Percentiles rank a stretch among this genome's conserved stretches.
Conservation (phyloP, 23 tunicate genomes). For the Halocynthia roretzi region DNA sequence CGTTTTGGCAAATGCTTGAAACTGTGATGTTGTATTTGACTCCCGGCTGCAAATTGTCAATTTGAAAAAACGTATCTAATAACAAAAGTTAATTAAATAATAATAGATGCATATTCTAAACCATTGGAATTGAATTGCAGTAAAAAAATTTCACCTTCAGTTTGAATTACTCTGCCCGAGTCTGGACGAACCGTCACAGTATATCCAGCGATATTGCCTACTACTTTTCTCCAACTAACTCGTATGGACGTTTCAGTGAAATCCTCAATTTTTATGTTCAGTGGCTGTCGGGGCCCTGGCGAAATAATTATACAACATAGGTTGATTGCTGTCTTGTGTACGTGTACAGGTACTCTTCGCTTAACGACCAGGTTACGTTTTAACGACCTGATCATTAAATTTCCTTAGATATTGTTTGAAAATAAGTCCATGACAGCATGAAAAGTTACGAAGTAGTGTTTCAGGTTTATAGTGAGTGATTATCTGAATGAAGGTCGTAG, state of each 20-base stretch:
- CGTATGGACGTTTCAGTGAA: constrained; percentile 30
- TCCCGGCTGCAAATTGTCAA: constrained; percentile 41
- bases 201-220: neutral
- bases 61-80: constrained; percentile 1
- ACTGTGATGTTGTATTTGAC: constrained; percentile 30
- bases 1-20: constrained; percentile 16
- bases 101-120: too few relatives aligned
- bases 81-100: too few relatives aligned
- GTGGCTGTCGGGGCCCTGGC: neutral
- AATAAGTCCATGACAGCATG: too few relatives aligned
- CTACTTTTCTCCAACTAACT: constrained; percentile 15
- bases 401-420: neutral
- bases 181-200: neutral
- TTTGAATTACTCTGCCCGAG: neutral
- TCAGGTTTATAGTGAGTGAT: too few relatives aligned
- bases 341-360: too few relatives aligned
- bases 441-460: too few relatives aligned
- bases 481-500: neutral
- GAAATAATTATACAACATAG: neutral
- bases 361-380: too few relatives aligned
- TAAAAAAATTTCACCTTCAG: neutral
- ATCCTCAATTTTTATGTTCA: neutral
- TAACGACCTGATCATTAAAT: neutral
- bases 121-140: too few relatives aligned
- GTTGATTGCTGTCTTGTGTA: too few relatives aligned